Base-by-base conservation (phyloP, 2,113 vertebrate species). In the Dipodomys stephensi region DNA sequence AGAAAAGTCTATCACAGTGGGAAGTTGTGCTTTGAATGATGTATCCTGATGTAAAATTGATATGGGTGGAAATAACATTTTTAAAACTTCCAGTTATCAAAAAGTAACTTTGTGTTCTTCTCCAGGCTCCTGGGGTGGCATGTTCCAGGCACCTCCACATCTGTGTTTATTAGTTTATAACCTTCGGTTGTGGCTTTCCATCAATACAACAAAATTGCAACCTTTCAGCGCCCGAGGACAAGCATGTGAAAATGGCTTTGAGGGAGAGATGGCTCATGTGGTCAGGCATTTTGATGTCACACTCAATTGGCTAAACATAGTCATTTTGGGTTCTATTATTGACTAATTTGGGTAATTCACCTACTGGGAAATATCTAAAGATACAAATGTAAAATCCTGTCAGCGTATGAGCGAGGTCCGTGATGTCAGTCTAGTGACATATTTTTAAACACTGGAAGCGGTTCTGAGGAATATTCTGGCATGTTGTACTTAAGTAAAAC, bases 301-400 rank as follows among this genome's bases (percentile, higher is more conserved):
- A 68, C 74, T 96, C 97, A 88, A 88, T 94, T 90, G 97, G 90
- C 96, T 96, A 95, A 94, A 95, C 92, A 96, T 53, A 97, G 96
- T 93, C 92, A 96, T 96, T 90, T 85, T 27, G 73, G 80, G 88
- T 72, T 72, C 90, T 95, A 7, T 88, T 96, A 94, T 95, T 93
- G 95, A 97, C 96, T 96, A 96, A 97, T 97, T 95, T 96, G 90
- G 57, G 92, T 95, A 96, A 95, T 96, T 94, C 96, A 94, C 93
- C 94, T 60, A 39, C 95, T 90, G 96, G 92, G 96, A 94, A 96
- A 90, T 88, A 92, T 90, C 95, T 96, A 95, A 96, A 82, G 92
- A 92, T 79, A 83, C 94, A 97, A 97, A 95, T 88, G 62, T 91
- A 96, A 93, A 95, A 94, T 62, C 88, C 74, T 90, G 92, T 95